Evolutionary conservation across 2,888 invertebrate species (phyloP).

Genomic region (Macrophya annulata): DNA sequence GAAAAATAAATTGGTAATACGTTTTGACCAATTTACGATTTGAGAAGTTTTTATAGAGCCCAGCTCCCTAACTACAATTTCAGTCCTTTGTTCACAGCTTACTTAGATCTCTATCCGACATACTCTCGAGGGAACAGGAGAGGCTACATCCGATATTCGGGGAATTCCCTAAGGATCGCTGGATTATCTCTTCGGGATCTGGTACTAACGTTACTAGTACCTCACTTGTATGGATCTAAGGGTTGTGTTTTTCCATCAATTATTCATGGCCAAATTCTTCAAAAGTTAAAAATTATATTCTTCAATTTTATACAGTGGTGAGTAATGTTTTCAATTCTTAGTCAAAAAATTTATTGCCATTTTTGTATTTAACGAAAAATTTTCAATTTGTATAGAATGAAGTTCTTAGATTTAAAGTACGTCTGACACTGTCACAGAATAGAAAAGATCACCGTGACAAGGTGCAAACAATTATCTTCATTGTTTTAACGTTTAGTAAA

Average conservation of each 20-base stretch:
- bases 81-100: constrained; percentile 52
- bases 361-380: background rate
- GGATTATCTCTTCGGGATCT: constrained; percentile 44
- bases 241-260: constrained; percentile 44
- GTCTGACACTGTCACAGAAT: background rate
- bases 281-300: background rate
- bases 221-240: constrained; percentile 24
- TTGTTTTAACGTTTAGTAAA: constrained; percentile 26
- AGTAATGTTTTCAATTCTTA: background rate
- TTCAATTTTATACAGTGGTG: background rate
- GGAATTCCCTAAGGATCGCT: constrained; percentile 41
- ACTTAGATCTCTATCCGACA: constrained; percentile 50
- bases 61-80: constrained; percentile 47
- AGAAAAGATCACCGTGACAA: background rate
- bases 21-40: constrained; percentile 42
- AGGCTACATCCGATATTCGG: constrained; percentile 28
- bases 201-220: constrained; percentile 37
- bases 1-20: background rate
- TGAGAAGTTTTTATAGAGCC: constrained; percentile 39
- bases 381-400: background rate
- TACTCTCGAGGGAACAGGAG: constrained; percentile 43
- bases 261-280: constrained; percentile 17
- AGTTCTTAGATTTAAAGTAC: background rate
- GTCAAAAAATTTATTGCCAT: background rate
- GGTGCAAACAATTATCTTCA: background rate